These are phyloP conservation scores for Ptychoptera albimana DNA, from an alignment of 2,888 invertebrate genomes.

Conservation along the genomic window DNA sequence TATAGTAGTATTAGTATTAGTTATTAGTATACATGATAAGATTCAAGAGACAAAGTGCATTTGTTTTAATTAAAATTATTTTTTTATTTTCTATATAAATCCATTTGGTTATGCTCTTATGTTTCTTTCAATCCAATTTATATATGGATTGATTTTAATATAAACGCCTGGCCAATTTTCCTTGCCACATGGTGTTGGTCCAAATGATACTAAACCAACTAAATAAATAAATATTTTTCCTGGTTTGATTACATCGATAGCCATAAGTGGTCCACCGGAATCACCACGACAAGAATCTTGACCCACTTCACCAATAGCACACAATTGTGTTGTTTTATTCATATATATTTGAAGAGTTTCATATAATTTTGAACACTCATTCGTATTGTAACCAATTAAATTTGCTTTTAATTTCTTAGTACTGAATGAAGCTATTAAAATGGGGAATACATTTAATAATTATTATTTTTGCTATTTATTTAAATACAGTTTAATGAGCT, in stretches of 20 bases:
- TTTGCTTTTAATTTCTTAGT: background rate
- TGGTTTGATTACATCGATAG: slow-evolving; percentile 13
- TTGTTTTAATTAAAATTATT: too few relatives aligned
- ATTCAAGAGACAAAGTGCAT: too few relatives aligned
- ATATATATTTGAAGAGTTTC: too few relatives aligned
- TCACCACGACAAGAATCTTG: slow-evolving; percentile 32
- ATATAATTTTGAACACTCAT: too few relatives aligned
- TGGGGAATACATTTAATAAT: too few relatives aligned
- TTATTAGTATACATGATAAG: too few relatives aligned
- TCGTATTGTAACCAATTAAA: background rate
- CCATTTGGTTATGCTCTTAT: slow-evolving; percentile 9
- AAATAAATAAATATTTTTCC: slow-evolving; percentile 27
- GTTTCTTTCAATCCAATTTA: slow-evolving; percentile 42
- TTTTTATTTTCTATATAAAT: background rate
- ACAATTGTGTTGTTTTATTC: background rate
- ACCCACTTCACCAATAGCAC: background rate
- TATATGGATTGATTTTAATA: slow-evolving; percentile 36
- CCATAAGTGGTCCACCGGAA: slow-evolving; percentile 40
- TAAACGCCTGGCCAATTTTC: slow-evolving; percentile 41
- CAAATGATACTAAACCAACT: slow-evolving; percentile 38
- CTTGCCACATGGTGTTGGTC: slow-evolving; percentile 35
- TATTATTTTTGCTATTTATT: too few relatives aligned
- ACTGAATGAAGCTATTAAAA: background rate
- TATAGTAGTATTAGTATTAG: too few relatives aligned
- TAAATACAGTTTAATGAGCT: background rate